phyloP scores from a whole-genome alignment of 2,113 vertebrate species.

The Pomatostomus ruficeps region DNA sequence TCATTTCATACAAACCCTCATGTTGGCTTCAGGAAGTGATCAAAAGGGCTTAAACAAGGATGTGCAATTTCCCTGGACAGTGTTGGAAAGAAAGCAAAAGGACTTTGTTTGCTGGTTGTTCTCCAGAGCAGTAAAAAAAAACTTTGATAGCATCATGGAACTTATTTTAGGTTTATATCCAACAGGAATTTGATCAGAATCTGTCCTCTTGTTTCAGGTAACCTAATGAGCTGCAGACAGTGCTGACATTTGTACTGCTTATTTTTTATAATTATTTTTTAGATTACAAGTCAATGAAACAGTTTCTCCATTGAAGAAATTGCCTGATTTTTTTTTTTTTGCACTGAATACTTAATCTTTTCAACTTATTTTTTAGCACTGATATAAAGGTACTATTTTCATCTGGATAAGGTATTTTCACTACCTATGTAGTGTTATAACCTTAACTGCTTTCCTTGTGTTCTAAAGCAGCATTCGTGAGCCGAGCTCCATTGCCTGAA shows the following conservation, averaged over 20 bases:
- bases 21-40: not conserved
- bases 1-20: not conserved
- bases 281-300: not conserved
- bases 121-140: not conserved
- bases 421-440: not conserved
- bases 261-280: not conserved
- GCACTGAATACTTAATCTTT: not conserved
- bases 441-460: not conserved
- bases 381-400: not conserved
- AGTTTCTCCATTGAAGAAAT: not conserved
- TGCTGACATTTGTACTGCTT: not conserved
- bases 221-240: not conserved
- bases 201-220: not conserved
- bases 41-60: not conserved
- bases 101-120: not conserved
- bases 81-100: not conserved
- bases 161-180: not conserved
- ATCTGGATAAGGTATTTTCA: not conserved
- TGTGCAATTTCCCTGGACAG: not conserved
- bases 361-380: not conserved
- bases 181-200: not conserved
- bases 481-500: not conserved
- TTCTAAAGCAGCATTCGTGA: not conserved
- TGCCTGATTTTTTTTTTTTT: not conserved
- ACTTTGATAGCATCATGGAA: not conserved